Evolutionary conservation across 2,888 invertebrate genomes (phyloP).

Genomic region (Tethea ocularis): DNA sequence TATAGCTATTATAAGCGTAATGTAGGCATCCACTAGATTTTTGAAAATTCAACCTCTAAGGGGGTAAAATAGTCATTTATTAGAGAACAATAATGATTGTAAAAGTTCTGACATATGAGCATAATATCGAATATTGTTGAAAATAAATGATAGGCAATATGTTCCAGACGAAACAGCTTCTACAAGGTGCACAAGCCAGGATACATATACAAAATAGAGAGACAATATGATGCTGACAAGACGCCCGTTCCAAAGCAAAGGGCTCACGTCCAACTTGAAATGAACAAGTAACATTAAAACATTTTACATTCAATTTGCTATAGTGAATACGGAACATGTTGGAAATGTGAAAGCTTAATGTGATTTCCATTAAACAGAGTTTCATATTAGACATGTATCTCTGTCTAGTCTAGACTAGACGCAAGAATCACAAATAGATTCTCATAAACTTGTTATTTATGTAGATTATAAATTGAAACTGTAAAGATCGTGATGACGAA

Average conservation of each 20-base stretch:
- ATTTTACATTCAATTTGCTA: slow-evolving; percentile 51
- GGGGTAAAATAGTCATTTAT: too few species aligned
- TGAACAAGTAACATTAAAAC: slow-evolving; percentile 46
- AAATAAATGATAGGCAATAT: neutral
- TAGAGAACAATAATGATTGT: neutral
- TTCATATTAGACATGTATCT: slow-evolving; percentile 53
- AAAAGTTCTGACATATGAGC: neutral
- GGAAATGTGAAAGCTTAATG: slow-evolving; percentile 61
- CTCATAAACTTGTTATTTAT: slow-evolving; percentile 39
- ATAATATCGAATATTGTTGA: neutral
- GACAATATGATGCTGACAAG: slow-evolving; percentile 15
- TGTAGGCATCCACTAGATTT: too few species aligned
- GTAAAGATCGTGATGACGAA: slow-evolving; percentile 29
- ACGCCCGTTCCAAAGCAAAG: slow-evolving; percentile 22
- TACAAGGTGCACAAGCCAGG: neutral
- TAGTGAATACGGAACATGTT: slow-evolving; percentile 50
- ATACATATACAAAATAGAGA: slow-evolving; percentile 18
- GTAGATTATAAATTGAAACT: slow-evolving; percentile 35
- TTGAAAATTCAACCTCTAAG: too few species aligned
- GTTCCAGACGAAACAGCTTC: neutral
- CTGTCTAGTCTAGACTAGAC: slow-evolving; percentile 30
- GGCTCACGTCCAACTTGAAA: slow-evolving; percentile 25
- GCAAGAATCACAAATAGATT: slow-evolving; percentile 33
- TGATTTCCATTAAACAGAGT: slow-evolving; percentile 68
- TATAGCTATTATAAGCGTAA: too few species aligned